Conservation (phyloP, 92 coral and sea anemone species). For the Plumapathes pennacea region DNA sequence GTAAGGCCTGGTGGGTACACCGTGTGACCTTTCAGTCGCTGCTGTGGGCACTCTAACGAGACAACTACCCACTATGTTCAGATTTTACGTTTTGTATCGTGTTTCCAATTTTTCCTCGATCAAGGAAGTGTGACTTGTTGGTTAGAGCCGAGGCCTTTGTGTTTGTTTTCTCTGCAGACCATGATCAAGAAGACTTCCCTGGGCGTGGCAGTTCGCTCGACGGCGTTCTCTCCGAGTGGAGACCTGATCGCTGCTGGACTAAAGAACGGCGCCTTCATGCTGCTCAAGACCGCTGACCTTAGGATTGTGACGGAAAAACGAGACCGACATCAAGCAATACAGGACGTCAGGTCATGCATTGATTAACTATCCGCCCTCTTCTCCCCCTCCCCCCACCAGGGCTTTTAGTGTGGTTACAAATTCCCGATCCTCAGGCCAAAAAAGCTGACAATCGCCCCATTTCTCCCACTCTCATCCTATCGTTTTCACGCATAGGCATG, state of each 20-base stretch:
- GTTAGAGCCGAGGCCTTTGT: not conserved
- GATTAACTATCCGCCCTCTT: no score
- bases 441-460: no score
- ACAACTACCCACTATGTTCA: no score
- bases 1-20: constrained; percentile 39
- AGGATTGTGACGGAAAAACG: constrained; percentile 79
- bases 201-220: constrained; percentile 86
- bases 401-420: no score
- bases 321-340: constrained; percentile 85
- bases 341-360: constrained; percentile 73
- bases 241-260: constrained; percentile 90
- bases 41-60: no score
- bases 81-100: no score
- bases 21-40: no score
- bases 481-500: no score
- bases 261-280: constrained; percentile 86
- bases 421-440: no score
- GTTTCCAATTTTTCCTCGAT: not conserved
- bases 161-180: constrained; percentile 25
- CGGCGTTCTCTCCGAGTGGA: constrained; percentile 92
- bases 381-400: no score
- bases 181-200: constrained; percentile 68
- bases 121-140: not conserved
- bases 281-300: constrained; percentile 75
- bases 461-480: no score